These are phyloP conservation scores for Turnix velox DNA, from an alignment of 2,113 vertebrate species.

Conservation along the genomic window DNA sequence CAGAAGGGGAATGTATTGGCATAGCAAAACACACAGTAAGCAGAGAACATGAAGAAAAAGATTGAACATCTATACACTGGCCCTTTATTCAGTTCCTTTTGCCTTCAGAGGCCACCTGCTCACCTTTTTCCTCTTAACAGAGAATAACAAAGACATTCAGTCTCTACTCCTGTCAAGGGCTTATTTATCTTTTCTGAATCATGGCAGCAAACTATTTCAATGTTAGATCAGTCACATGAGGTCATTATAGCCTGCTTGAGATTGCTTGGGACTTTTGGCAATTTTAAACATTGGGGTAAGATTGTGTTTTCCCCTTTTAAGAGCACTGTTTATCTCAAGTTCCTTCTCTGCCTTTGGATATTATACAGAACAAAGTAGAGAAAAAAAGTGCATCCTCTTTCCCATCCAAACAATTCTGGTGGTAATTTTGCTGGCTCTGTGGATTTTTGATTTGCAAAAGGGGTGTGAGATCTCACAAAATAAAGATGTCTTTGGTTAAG, in stretches of 20 bases:
- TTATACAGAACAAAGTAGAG: neutral
- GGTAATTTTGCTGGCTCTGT: neutral
- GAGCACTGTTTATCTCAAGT: neutral
- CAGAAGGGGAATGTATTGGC: neutral
- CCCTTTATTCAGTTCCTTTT: neutral
- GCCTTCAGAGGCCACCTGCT: neutral
- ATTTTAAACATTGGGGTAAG: neutral
- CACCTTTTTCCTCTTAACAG: neutral
- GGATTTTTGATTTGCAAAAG: neutral
- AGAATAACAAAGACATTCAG: neutral
- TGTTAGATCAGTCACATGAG: neutral
- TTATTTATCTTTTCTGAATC: neutral
- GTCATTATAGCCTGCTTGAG: neutral
- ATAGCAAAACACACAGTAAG: neutral
- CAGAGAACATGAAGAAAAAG: neutral
- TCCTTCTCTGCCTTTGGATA: neutral
- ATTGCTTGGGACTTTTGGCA: neutral
- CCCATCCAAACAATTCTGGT: neutral
- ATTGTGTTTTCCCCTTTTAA: neutral
- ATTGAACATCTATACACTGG: rapidly evolving
- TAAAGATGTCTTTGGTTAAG: neutral
- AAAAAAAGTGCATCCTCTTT: neutral
- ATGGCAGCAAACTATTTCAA: neutral
- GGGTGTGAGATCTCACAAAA: neutral
- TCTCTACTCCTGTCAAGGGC: neutral